These are phyloP conservation scores for Piezodorus guildinii DNA, from an alignment of 1,140 invertebrate species.

Conservation along the genomic window DNA sequence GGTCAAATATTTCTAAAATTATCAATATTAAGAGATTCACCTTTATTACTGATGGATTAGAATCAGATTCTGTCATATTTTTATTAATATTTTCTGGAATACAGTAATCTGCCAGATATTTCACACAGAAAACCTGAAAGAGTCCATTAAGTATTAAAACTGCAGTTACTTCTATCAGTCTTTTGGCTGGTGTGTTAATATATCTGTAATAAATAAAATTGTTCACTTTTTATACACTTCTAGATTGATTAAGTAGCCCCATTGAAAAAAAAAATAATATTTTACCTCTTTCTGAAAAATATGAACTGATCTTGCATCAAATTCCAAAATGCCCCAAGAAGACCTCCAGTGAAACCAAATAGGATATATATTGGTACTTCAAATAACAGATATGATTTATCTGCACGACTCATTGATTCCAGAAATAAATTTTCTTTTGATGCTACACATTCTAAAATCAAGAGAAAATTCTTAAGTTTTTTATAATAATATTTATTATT, in stretches of 20 bases:
- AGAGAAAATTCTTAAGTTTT: neutral
- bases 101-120: neutral
- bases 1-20: no score
- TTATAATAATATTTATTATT: no score
- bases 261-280: neutral
- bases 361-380: constrained; percentile 2
- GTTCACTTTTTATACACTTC: neutral
- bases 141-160: neutral
- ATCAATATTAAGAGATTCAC: neutral
- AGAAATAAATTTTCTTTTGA: neutral
- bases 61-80: neutral
- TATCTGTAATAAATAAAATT: neutral
- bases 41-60: neutral
- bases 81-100: neutral
- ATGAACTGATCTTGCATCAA: neutral
- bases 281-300: neutral
- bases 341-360: neutral
- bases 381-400: neutral
- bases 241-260: neutral
- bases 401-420: neutral
- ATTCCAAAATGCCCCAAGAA: constrained; percentile 9
- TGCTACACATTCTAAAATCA: neutral
- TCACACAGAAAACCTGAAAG: neutral
- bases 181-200: neutral
- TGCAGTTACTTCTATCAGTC: neutral